Percentiles rank a stretch among this genome's conserved stretches.
Conservation (phyloP, 2,797 vertebrate genomes). For the Coreius guichenoti region DNA sequence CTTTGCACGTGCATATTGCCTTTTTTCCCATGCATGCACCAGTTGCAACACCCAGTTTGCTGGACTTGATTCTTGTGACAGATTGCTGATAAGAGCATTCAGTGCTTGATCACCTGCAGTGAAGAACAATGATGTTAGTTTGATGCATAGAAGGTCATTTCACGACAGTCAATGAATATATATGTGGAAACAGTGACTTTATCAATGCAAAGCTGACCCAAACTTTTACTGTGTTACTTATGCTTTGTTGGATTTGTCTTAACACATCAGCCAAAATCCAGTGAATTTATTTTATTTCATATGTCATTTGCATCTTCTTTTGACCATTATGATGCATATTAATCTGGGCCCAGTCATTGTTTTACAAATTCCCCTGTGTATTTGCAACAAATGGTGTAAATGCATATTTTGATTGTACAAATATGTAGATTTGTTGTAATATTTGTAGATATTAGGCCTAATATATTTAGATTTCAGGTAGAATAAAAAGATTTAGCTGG, state of each 20-base stretch:
- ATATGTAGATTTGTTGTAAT: background rate
- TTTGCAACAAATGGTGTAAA: background rate
- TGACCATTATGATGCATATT: background rate
- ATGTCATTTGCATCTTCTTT: background rate
- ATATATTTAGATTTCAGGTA: background rate
- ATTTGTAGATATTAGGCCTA: background rate
- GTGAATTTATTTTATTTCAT: too few species aligned
- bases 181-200: background rate
- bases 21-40: constrained; percentile 23
- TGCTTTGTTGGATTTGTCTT: background rate
- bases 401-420: background rate
- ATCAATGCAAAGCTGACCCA: background rate
- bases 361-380: background rate
- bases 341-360: background rate
- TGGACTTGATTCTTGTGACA: constrained; percentile 31
- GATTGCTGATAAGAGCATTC: constrained; percentile 19
- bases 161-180: background rate
- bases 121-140: constrained; percentile 24
- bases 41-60: constrained; percentile 19
- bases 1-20: background rate
- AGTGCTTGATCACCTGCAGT: constrained; percentile 45
- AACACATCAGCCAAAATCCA: background rate
- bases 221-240: background rate
- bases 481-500: background rate
- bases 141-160: background rate